phyloP scores from a whole-genome alignment of 2,113 vertebrate species.

The Calidris pygmaea region DNA sequence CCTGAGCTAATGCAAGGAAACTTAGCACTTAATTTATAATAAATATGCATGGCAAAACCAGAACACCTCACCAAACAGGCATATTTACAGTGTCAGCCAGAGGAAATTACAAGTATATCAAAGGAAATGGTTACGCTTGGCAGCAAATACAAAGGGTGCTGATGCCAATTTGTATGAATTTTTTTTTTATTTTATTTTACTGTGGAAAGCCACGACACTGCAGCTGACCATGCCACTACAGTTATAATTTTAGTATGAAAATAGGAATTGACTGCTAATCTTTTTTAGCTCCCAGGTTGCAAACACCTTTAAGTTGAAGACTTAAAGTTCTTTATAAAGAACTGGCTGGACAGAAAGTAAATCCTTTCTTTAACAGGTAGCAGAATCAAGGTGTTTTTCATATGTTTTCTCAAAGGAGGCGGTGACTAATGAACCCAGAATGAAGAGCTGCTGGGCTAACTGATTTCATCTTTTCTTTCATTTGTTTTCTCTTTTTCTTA shows the following conservation, averaged over 20 bases:
- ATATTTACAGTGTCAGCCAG: not conserved
- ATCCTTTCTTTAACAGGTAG: not conserved
- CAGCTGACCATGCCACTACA: not conserved
- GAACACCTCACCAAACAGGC: not conserved
- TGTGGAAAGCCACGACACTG: not conserved
- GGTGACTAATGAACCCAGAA: not conserved
- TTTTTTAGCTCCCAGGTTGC: not conserved
- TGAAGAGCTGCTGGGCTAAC: not conserved
- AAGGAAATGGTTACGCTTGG: not conserved
- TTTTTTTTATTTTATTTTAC: not conserved
- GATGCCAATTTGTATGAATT: not conserved
- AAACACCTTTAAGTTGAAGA: not conserved
- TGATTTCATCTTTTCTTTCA: not conserved
- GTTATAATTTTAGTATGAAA: not conserved
- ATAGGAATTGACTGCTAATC: not conserved
- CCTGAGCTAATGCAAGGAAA: slow-evolving; percentile 23
- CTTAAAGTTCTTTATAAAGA: not conserved
- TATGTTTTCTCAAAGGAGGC: not conserved
- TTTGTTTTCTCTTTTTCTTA: not conserved
- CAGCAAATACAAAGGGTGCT: not conserved
- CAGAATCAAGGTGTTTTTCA: not conserved
- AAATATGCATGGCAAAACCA: slow-evolving; percentile 40
- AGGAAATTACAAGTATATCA: not conserved
- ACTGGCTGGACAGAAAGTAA: not conserved
- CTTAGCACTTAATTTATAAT: slow-evolving; percentile 51